Percentiles rank a stretch among this genome's conserved stretches.
Evolutionary conservation across 2,113 vertebrate genomes (phyloP).

Genomic region (Rhynchomys soricoides): DNA sequence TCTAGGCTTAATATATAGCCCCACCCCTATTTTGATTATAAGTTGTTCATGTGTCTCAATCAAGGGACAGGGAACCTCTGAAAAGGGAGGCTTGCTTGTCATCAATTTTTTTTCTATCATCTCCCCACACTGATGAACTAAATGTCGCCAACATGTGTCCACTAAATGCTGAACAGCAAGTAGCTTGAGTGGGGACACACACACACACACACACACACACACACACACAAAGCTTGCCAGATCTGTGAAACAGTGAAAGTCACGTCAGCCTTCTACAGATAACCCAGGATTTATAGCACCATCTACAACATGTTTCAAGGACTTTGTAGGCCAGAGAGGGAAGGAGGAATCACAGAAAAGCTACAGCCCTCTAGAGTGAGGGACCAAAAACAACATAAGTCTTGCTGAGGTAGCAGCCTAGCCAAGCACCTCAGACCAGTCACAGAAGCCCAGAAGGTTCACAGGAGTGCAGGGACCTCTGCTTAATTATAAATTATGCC

Average conservation of each 20-base stretch:
- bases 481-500: conserved; percentile 69
- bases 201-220: too few species aligned
- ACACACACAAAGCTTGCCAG: background rate
- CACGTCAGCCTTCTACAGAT: background rate
- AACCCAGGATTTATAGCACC: conserved; percentile 12
- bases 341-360: conserved; percentile 51
- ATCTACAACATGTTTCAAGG: conserved; percentile 63
- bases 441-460: conserved; percentile 48
- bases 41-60: background rate
- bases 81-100: background rate
- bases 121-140: background rate
- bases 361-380: conserved; percentile 58
- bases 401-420: conserved; percentile 18
- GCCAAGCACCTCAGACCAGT: conserved; percentile 36
- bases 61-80: background rate
- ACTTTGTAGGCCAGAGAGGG: conserved; percentile 45
- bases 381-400: conserved; percentile 55
- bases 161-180: background rate
- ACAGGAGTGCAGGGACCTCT: conserved; percentile 37
- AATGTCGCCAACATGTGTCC: background rate
- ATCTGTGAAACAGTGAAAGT: conserved; percentile 38
- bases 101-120: background rate
- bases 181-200: background rate
- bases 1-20: background rate
- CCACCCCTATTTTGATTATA: background rate